Percentiles rank a stretch among this genome's conserved stretches.
Evolutionary conservation across 2,113 vertebrate species (phyloP).

Genomic region (Anolis carolinensis): DNA sequence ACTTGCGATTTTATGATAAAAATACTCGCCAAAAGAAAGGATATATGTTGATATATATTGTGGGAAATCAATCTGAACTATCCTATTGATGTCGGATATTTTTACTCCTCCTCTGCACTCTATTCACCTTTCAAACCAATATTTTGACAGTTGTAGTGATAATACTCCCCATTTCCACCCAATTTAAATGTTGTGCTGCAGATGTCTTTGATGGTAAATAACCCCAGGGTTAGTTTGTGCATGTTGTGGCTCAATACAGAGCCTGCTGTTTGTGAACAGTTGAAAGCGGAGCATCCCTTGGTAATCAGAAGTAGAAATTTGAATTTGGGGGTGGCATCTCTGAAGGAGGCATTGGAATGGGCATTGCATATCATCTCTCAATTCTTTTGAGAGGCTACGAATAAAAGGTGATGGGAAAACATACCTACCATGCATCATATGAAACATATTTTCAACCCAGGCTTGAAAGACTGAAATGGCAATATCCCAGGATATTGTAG

Average conservation of each 20-base stretch:
- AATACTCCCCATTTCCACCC: not conserved
- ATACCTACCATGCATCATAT: not conserved
- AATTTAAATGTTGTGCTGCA: slow-evolving; percentile 12
- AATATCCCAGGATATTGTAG: not conserved
- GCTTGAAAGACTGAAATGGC: slow-evolving; percentile 7
- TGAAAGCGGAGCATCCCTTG: not conserved
- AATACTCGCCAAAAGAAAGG: not conserved
- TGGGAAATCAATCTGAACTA: not conserved
- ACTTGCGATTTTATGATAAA: not conserved
- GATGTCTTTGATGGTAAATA: slow-evolving; percentile 43
- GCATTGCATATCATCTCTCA: not conserved
- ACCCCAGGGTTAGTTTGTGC: slow-evolving; percentile 17
- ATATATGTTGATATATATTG: accelerated
- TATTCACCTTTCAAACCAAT: not conserved
- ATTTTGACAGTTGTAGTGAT: slow-evolving; percentile 3
- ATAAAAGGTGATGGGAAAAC: not conserved
- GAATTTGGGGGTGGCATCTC: not conserved
- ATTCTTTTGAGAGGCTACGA: not conserved
- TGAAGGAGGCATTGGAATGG: not conserved
- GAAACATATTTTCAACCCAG: not conserved
- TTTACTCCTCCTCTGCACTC: not conserved
- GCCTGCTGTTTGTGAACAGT: slow-evolving; percentile 31
- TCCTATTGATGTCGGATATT: not conserved
- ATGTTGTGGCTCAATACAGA: slow-evolving; percentile 25
- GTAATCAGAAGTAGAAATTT: slow-evolving; percentile 33